Evolutionary conservation across 1,140 invertebrate genomes (phyloP).

Genomic region (Drosophila serrata): DNA sequence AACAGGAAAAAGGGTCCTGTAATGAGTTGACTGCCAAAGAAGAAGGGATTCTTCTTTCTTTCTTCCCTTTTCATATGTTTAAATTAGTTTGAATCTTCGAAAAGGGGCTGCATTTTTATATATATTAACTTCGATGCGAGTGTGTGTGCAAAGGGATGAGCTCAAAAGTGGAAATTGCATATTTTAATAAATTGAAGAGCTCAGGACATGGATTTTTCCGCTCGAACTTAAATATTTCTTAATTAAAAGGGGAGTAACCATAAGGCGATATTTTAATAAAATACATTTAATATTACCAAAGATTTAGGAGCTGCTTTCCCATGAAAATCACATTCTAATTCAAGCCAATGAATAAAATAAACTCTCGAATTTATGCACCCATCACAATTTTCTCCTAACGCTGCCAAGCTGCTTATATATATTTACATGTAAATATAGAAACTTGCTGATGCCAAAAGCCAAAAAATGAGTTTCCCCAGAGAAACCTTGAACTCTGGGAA

Average conservation of each 20-base stretch:
- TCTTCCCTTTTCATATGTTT: constrained; percentile 42
- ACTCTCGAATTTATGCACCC: constrained; percentile 6
- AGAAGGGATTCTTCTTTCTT: constrained; percentile 12
- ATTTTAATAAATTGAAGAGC: not conserved
- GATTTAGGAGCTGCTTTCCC: too few relatives aligned
- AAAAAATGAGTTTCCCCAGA: constrained; percentile 20
- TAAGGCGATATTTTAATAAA: not conserved
- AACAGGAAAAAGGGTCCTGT: constrained; percentile 24
- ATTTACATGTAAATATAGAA: constrained; percentile 21
- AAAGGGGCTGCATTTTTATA: constrained; percentile 14
- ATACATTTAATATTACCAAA: not conserved
- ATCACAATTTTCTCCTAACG: not conserved
- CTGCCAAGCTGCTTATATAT: not conserved
- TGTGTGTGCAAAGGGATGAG: not conserved
- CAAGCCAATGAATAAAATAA: not conserved
- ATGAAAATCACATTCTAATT: not conserved
- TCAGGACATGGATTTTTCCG: not conserved
- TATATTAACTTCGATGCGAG: constrained; percentile 15
- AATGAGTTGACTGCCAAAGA: constrained; percentile 39
- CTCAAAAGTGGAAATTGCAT: constrained; percentile 9
- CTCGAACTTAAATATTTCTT: not conserved
- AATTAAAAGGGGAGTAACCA: too few relatives aligned
- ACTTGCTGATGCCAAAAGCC: constrained; percentile 12
- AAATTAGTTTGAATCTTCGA: constrained; percentile 55
- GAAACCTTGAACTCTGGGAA: constrained; percentile 21